phyloP scores from a whole-genome alignment of 2,888 invertebrate species.

The Eilema sororculum region DNA sequence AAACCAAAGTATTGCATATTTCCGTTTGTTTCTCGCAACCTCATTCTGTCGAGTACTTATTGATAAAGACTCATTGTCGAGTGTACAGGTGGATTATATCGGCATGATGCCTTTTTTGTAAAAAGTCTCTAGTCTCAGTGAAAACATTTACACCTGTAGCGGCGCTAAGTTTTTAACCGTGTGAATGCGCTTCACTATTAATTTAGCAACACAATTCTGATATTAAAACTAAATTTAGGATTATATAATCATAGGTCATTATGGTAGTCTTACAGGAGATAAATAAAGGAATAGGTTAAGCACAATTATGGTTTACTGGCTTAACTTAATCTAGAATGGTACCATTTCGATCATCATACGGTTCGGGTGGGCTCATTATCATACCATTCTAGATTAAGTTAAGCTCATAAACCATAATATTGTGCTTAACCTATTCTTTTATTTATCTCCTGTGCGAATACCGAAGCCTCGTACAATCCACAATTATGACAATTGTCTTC shows the following conservation, averaged over 20 bases:
- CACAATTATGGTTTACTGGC: too few relatives aligned
- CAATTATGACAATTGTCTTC: too few relatives aligned
- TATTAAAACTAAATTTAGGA: background rate
- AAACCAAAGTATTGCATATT: conserved; percentile 44
- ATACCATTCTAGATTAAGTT: too few relatives aligned
- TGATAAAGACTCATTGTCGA: conserved; percentile 31
- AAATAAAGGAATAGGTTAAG: too few relatives aligned
- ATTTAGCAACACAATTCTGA: background rate
- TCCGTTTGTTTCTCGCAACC: conserved; percentile 29
- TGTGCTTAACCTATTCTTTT: too few relatives aligned
- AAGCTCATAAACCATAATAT: too few relatives aligned
- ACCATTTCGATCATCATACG: too few relatives aligned
- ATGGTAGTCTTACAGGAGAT: too few relatives aligned
- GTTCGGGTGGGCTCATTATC: too few relatives aligned
- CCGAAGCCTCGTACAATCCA: too few relatives aligned
- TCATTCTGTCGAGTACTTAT: conserved; percentile 34
- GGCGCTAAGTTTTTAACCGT: conserved; percentile 65
- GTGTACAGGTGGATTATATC: conserved; percentile 71
- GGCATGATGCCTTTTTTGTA: conserved; percentile 42
- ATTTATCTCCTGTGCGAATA: too few relatives aligned
- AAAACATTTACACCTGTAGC: conserved; percentile 70
- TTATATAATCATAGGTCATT: background rate
- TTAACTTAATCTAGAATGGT: too few relatives aligned
- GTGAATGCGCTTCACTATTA: background rate
- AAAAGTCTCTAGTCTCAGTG: conserved; percentile 50